phyloP scores from a whole-genome alignment of 2,888 invertebrate genomes.

The Morinoia aosen region DNA sequence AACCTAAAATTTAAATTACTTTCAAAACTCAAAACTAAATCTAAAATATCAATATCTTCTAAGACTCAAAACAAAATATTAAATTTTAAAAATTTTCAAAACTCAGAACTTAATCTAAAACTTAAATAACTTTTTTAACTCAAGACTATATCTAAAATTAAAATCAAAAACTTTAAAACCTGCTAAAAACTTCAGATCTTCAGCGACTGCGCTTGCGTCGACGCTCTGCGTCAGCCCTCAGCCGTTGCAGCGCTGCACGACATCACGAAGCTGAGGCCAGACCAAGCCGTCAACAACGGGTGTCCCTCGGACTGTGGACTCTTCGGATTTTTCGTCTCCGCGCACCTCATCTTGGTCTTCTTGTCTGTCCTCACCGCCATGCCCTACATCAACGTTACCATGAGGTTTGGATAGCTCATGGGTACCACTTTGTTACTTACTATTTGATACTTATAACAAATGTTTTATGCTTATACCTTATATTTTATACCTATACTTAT shows the following conservation, averaged over 20 bases:
- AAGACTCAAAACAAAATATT: too few species aligned
- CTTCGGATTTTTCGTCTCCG: constrained; percentile 59
- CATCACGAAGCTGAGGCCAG: neutral
- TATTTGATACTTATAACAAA: too few species aligned
- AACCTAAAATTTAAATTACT: too few species aligned
- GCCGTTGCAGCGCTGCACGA: neutral
- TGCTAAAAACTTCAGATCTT: neutral
- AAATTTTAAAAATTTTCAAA: too few species aligned
- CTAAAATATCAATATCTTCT: too few species aligned
- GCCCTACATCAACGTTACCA: constrained; percentile 61
- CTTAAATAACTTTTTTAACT: too few species aligned
- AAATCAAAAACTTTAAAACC: neutral
- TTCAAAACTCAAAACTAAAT: too few species aligned
- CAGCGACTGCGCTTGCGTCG: neutral
- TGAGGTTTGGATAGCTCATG: constrained; percentile 54
- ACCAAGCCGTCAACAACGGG: neutral
- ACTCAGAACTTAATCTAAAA: too few species aligned
- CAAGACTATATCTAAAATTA: too few species aligned
- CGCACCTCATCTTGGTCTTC: constrained; percentile 61
- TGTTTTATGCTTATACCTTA: too few species aligned
- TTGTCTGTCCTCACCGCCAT: constrained; percentile 62
- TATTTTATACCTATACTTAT: too few species aligned
- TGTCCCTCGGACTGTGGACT: constrained; percentile 61
- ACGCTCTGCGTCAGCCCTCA: neutral
- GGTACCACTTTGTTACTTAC: neutral